These are phyloP conservation scores for Ataeniobius toweri DNA, from an alignment of 2,797 vertebrate species.

Conservation along the genomic window DNA sequence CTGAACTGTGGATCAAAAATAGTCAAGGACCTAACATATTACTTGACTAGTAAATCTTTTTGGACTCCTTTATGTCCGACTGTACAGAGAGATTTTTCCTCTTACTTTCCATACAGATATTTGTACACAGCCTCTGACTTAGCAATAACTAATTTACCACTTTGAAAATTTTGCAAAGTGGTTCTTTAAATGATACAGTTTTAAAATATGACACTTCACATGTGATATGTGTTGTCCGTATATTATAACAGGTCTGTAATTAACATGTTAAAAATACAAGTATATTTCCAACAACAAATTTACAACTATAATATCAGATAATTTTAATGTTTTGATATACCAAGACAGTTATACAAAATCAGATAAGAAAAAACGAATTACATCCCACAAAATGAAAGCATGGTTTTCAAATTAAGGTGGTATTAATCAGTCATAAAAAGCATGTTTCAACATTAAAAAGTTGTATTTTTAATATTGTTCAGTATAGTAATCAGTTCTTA, in stretches of 20 bases:
- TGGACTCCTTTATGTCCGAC: neutral
- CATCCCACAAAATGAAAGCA: conserved; percentile 17
- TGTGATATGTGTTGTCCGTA: neutral
- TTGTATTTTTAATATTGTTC: conserved; percentile 38
- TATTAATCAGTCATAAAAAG: conserved; percentile 55
- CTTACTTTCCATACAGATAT: neutral
- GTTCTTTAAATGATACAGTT: neutral
- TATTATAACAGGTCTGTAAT: neutral
- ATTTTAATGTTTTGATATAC: neutral
- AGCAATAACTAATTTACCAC: neutral
- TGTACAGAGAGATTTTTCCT: neutral
- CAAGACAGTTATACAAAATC: conserved; percentile 3
- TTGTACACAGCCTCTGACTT: neutral
- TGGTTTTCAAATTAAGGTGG: conserved; percentile 22
- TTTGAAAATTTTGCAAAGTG: neutral
- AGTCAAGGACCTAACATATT: neutral
- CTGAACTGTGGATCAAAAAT: neutral
- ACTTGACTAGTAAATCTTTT: neutral
- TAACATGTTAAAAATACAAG: neutral
- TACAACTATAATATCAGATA: neutral
- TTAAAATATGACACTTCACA: neutral
- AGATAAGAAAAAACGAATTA: conserved; percentile 8
- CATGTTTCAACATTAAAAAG: conserved; percentile 45
- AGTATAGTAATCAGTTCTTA: conserved; percentile 37
- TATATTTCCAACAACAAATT: neutral